phyloP scores from a whole-genome alignment of 2,888 invertebrate species.

The Trachelus tabidus region DNA sequence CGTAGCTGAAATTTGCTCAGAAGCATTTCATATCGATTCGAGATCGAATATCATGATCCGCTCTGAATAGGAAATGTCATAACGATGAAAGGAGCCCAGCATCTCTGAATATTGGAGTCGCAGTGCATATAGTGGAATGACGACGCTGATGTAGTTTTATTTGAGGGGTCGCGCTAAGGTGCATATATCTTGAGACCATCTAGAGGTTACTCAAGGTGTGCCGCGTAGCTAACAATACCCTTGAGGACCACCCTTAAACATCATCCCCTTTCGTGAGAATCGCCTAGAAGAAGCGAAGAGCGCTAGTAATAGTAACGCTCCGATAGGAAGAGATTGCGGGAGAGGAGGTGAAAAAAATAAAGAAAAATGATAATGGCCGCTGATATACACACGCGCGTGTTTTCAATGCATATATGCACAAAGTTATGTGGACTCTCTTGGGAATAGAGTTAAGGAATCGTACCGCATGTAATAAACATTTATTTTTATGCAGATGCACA shows the following conservation, averaged over 20 bases:
- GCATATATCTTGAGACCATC: neutral
- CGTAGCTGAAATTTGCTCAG: constrained; percentile 4
- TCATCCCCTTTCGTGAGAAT: constrained; percentile 13
- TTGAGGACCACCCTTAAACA: constrained; percentile 20
- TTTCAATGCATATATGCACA: neutral
- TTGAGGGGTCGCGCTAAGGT: neutral
- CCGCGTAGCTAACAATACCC: constrained; percentile 23
- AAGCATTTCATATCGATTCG: neutral
- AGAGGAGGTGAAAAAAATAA: constrained; percentile 1
- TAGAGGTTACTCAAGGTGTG: constrained; percentile 1
- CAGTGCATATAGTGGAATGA: neutral
- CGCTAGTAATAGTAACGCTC: constrained; percentile 13
- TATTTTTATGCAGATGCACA: neutral
- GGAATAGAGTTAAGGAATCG: neutral
- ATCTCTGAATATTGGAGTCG: neutral
- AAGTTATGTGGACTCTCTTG: neutral
- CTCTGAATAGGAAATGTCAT: neutral
- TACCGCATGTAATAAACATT: neutral
- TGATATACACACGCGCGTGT: neutral
- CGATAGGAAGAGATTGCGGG: constrained; percentile 14
- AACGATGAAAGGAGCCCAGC: neutral
- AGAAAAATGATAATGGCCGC: neutral
- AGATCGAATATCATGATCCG: neutral
- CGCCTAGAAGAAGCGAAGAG: neutral
- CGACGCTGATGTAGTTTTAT: neutral